Base-by-base conservation (phyloP, 2,888 invertebrate species). In the Ectobius pallidus region DNA sequence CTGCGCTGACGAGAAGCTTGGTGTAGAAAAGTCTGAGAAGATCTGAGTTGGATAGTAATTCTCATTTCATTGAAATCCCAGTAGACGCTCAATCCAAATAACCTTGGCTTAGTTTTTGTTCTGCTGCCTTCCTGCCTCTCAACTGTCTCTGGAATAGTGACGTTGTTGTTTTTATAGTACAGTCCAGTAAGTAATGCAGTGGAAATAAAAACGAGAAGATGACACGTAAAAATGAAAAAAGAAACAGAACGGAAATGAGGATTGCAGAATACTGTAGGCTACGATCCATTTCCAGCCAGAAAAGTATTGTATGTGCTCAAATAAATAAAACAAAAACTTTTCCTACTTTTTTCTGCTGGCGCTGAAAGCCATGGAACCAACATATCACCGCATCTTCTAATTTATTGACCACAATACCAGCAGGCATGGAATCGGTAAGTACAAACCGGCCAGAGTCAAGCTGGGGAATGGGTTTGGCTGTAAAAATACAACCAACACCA, bases 341-440 rank as follows among this genome's bases (percentile, higher is more conserved):
- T 58, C 4, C n/a, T 20, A 39, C 7, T 14, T 39, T 39, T 39
- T 39, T 39, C 14, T 9, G 39, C 14, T 4, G 46, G 3, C 7
- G 46, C 18, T n/a, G 46, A n/a, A 46, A 46, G n/a, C 39, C 6
- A 6, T 6, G 7, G 39, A 14, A 46, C 46, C 52, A 52, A 25
- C 52, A 52, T 52, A 52, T 52, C 52, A 11, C 52, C 52, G 25
- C 52, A 25, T 52, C 52, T 52, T 52, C 52, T 52, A 52, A 52
- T 52, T 52, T 52, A 52, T 52, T 52, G 25, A 52, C 9, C 52
- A 52, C 52, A 52, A 25, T 9, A 52, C 25, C 27, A 52, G 22
- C 22, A 52, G 3, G 25, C 25, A 2, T 11, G 52, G 25, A 52
- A 25, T 25, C 25, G 14, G 52, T 11, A 52, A 52, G 25, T 6